Base-by-base conservation (phyloP, 2,888 invertebrate species). In the Halictus ligatus region DNA sequence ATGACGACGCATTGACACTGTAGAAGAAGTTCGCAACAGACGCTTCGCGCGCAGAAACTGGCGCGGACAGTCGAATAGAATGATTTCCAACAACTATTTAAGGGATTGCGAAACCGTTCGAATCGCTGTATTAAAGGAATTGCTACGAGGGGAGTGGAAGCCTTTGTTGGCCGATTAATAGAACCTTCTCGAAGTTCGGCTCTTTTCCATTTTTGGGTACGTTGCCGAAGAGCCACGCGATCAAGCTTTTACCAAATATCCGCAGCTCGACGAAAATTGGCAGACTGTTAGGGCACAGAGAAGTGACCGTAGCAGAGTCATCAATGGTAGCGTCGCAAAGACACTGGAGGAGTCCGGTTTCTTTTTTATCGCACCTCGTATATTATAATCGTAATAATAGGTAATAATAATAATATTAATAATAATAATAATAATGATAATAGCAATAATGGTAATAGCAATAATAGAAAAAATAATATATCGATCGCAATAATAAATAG, bases 401-500 rank as follows among this genome's bases (percentile, higher is more conserved):
- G 29, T 64, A 64, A 64, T 64, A 29, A 29, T 64, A 15, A 67
- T 35, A 18, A 78, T 50, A 72, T 85, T 75, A 75, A 84, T 75
- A 75, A 84, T 79, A 64, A n/a, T 79, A 54, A n/a, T 50, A 67
- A 75, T 75, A 29, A 60, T 50, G 29, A 67, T 84, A 46, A 79
- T 84, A 85, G 75, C 48, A 75, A 85, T 75, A 80, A 85, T 79
- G 72, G 25, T 43, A 72, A 80, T 80, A 48, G 83, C 60, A 40
- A 73, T 84, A 46, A 84, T 84, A 85, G 25, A 84, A 80, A 84
- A 84, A 75, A 84, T 78, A 75, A 84, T 74, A 69, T 73, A 64
- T 80, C 54, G 46, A 81, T 90, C 75, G 75, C 75, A 79, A 87
- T 77, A 84, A 81, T 93, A 92, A 92, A 92, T 92, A 93, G 84